Percentiles rank a stretch among this genome's conserved stretches.
phyloP scores from a whole-genome alignment of 2,888 invertebrate species.

The Colletes collaris region DNA sequence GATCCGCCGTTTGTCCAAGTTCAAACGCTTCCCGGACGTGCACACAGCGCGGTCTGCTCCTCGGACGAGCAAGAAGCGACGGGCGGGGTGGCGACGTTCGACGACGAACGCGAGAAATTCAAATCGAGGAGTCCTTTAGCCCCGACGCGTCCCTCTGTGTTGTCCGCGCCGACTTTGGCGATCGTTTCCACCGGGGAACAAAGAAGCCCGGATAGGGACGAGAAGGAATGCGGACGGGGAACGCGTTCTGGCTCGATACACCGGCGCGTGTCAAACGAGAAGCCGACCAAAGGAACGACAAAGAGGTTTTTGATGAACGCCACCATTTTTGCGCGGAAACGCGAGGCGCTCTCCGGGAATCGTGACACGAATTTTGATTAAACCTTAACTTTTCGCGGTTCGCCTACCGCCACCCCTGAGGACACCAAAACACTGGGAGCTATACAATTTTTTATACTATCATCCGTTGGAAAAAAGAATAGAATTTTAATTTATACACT shows the following conservation, averaged over 20 bases:
- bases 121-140: slow-evolving; percentile 12
- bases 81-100: background rate
- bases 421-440: too few relatives aligned
- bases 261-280: background rate
- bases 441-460: too few relatives aligned
- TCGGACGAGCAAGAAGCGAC: background rate
- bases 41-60: background rate
- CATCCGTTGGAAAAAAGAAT: too few relatives aligned
- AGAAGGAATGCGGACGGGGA: too few relatives aligned
- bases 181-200: slow-evolving; percentile 5
- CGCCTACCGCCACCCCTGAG: too few relatives aligned
- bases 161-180: background rate
- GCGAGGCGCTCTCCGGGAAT: background rate
- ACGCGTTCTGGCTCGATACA: slow-evolving; percentile 9
- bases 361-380: slow-evolving; percentile 42
- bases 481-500: too few relatives aligned
- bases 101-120: slow-evolving; percentile 18
- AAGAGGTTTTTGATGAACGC: background rate
- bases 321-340: slow-evolving; percentile 28
- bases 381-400: slow-evolving; percentile 8
- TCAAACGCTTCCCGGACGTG: slow-evolving; percentile 38
- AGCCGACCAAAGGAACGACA: too few relatives aligned
- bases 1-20: slow-evolving; percentile 43
- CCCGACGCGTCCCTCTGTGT: background rate
- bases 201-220: background rate